Evolutionary conservation across 2,797 vertebrate genomes (phyloP).

Genomic region (Poecilia gillii): DNA sequence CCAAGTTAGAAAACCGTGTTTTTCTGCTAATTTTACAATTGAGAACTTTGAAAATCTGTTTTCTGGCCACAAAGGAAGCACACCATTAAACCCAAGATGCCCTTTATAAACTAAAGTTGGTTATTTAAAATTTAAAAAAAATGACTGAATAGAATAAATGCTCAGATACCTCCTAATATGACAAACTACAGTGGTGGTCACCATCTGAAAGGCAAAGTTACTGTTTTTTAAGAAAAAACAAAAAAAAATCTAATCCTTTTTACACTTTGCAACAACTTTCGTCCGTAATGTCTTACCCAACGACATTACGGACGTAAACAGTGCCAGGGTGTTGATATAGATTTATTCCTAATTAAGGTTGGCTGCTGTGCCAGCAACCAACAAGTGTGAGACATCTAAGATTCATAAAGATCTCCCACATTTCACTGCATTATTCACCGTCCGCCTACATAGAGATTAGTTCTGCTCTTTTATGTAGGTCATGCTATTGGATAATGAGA

Average conservation of each 20-base stretch:
- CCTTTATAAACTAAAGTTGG: neutral
- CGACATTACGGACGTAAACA: constrained; percentile 13
- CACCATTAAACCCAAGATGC: neutral
- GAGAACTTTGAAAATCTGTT: neutral
- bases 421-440: constrained; percentile 82
- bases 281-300: neutral
- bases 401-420: constrained; percentile 81
- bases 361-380: constrained; percentile 58
- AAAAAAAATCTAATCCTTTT: neutral
- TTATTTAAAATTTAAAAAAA: neutral
- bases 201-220: neutral
- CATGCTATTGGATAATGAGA: constrained; percentile 78
- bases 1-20: neutral
- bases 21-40: neutral
- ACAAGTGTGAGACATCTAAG: constrained; percentile 75
- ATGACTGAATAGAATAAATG: neutral
- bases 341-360: constrained; percentile 36
- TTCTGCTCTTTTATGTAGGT: constrained; percentile 81
- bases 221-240: too few species aligned
- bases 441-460: constrained; percentile 80
- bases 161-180: neutral
- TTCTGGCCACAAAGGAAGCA: neutral
- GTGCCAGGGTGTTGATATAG: constrained; percentile 14
- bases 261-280: neutral
- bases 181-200: neutral